A percentile compares a stretch with the other conserved stretches of the same genome.
Conservation (phyloP, 2,797 vertebrate genomes). For the Numenius phaeopus region DNA sequence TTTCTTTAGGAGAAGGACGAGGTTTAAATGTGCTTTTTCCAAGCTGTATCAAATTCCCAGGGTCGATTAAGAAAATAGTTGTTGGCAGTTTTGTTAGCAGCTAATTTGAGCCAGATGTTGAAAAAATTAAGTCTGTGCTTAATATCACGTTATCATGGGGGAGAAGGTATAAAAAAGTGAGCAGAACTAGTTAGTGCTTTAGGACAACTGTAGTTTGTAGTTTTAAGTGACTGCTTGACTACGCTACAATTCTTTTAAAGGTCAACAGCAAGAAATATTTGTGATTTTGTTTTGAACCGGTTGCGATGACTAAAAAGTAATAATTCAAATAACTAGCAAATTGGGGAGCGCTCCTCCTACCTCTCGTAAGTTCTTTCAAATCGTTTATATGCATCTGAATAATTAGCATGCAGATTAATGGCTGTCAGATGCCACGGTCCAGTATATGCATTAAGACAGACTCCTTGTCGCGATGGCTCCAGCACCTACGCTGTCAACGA, state of each 20-base stretch:
- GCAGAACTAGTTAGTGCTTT: neutral
- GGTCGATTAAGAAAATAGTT: constrained; percentile 73
- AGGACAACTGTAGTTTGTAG: constrained; percentile 36
- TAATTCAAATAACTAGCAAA: constrained; percentile 4
- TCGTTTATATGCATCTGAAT: neutral
- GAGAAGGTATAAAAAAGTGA: constrained; percentile 40
- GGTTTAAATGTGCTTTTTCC: constrained; percentile 65
- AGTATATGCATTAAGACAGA: neutral
- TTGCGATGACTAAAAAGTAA: neutral
- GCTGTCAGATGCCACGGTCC: neutral
- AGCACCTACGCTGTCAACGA: neutral
- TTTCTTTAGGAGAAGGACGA: constrained; percentile 59
- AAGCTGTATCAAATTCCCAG: constrained; percentile 68
- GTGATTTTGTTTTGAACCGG: constrained; percentile 25
- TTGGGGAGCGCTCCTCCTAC: neutral
- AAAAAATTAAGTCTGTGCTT: constrained; percentile 50
- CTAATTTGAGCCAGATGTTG: constrained; percentile 65
- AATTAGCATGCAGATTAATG: neutral
- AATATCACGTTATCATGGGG: constrained; percentile 45
- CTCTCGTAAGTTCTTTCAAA: neutral
- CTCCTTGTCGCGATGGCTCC: neutral
- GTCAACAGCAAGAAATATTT: neutral
- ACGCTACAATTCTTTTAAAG: neutral
- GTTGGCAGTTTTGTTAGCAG: constrained; percentile 71
- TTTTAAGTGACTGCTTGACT: constrained; percentile 10